Percentiles rank a stretch among this genome's conserved stretches.
These are phyloP conservation scores for Caloenas nicobarica DNA, from an alignment of 2,113 vertebrate species.

Conservation along the genomic window DNA sequence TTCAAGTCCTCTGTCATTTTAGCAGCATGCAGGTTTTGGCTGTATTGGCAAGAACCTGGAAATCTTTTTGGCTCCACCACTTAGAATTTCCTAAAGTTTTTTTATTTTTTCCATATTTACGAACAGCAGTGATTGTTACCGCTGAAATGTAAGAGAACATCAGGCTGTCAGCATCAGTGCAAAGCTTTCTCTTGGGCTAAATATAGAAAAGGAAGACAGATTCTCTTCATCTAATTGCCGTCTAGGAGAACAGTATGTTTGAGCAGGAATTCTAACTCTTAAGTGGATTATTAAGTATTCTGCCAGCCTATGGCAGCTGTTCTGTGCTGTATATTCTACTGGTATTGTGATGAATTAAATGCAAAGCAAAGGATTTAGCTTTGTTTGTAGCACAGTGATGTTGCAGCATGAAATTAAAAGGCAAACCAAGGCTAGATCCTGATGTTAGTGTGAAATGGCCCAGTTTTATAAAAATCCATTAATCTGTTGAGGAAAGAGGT, in stretches of 20 bases:
- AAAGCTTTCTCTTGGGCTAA: not conserved
- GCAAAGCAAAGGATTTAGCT: not conserved
- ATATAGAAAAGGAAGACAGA: not conserved
- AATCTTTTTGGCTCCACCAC: not conserved
- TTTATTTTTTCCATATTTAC: not conserved
- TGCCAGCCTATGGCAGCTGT: not conserved
- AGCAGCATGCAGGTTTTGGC: accelerated
- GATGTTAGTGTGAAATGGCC: not conserved
- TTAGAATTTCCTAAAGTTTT: not conserved
- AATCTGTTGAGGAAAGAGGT: not conserved
- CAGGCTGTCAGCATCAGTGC: not conserved
- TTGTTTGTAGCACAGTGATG: not conserved
- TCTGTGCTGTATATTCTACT: not conserved
- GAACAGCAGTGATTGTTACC: not conserved
- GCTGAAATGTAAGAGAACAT: not conserved
- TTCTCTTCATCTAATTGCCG: not conserved
- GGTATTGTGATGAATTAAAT: not conserved
- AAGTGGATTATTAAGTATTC: not conserved
- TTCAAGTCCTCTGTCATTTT: not conserved
- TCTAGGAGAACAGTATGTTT: not conserved
- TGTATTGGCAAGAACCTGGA: not conserved
- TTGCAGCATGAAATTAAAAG: not conserved
- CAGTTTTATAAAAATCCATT: not conserved
- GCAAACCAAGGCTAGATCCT: not conserved
- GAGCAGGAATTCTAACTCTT: not conserved